Evolutionary conservation across 1,140 invertebrate species (phyloP).

Genomic region (Leucophenga varia): DNA sequence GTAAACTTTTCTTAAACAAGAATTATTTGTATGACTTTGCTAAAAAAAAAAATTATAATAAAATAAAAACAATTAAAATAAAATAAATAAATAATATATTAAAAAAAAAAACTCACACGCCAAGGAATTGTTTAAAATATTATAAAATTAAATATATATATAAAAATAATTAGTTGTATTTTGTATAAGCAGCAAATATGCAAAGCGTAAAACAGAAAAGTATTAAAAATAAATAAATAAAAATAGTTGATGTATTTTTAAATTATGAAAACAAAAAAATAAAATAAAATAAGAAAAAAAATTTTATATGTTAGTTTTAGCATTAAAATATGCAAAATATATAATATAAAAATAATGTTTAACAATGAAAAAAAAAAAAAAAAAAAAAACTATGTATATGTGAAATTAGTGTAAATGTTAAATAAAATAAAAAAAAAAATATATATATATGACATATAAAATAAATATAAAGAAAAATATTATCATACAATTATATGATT

Average conservation of each 20-base stretch:
- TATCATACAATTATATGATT: too few relatives aligned
- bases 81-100: slow-evolving; percentile 21
- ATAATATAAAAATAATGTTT: not conserved
- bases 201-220: slow-evolving; percentile 3
- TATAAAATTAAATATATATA: slow-evolving; percentile 24
- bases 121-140: slow-evolving; percentile 49
- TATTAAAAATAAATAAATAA: slow-evolving; percentile 8
- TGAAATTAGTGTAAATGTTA: slow-evolving; percentile 1
- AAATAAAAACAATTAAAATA: slow-evolving; percentile 1
- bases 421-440: too few relatives aligned
- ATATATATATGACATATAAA: not conserved
- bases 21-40: too few relatives aligned
- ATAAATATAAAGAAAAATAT: not conserved
- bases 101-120: slow-evolving; percentile 35
- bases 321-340: too few relatives aligned
- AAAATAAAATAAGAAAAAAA: not conserved
- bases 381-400: too few relatives aligned
- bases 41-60: not conserved
- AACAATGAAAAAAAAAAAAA: too few relatives aligned
- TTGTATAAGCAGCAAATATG: slow-evolving; percentile 26
- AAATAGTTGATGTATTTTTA: slow-evolving; percentile 1
- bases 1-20: too few relatives aligned
- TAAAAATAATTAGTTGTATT: slow-evolving; percentile 28
- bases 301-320: not conserved
- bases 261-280: not conserved